Base-by-base conservation (phyloP, 2,797 vertebrate genomes). In the Odontamblyopus rebecca region DNA sequence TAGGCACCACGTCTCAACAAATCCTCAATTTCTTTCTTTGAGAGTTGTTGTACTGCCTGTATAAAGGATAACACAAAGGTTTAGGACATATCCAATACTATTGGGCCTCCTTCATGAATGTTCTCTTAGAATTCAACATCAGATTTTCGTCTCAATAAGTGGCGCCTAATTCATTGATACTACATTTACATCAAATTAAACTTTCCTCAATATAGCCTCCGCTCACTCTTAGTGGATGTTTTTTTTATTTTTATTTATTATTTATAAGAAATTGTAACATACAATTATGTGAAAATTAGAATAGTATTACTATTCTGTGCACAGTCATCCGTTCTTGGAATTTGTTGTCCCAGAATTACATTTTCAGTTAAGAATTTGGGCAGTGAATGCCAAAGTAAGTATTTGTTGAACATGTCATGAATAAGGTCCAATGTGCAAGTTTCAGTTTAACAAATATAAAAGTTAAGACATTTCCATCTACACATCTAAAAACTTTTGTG, bases 21-120 rank as follows among this genome's bases (percentile, higher is more conserved):
- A 81, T 99, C 98, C 86, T 99, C 98, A 38, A 99, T 99, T 91
- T 98, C 98, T 85, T 98, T 99, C 92, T 99, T 99, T 2, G 97
- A 98, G 30, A 99, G 94, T 82, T 98, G 98, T n/a, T 98, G 98
- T 68, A 93, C 94, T 86, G 97, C 86, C 90, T 88, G 19, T 15
- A 38, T 4, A 70, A 70, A 68, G 6, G 2, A 68, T 13, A 50
- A 35, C 15, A 5, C 12, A 29, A 6, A 0, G 53, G 62, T 56
- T 51, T 32, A 70, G 11, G 1, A 32, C 59, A 61, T 44, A 54
- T 54, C 0, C 16, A 2, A 13, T 16, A 32, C 18, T 3, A 38
- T 1, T 48, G 44, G 44, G 13, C 3, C 44, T 48, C 44, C 41
- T 44, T 44, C 41, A 44, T 13, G 41, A 44, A 44, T 44, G 41